A percentile compares a stretch with the other conserved stretches of the same genome.
phyloP scores from a whole-genome alignment of 2,888 invertebrate species.

The Yponomeuta malinellus region DNA sequence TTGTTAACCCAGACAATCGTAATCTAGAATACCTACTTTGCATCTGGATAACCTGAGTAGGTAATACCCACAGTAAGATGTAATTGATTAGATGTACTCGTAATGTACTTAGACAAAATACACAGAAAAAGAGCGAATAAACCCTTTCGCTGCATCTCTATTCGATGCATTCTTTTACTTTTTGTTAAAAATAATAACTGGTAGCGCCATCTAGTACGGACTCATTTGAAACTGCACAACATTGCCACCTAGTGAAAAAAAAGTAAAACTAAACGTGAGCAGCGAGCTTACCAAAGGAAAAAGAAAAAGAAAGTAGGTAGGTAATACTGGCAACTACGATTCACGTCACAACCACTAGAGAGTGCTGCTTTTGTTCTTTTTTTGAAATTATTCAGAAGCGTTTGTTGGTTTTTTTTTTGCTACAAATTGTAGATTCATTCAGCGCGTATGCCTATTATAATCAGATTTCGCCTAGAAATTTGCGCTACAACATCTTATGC shows the following conservation, averaged over 20 bases:
- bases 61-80: no score
- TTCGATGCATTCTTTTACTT: not conserved
- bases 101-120: not conserved
- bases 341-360: constrained; percentile 44
- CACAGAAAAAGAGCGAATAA: not conserved
- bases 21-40: no score
- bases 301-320: constrained; percentile 34
- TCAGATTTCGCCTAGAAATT: no score
- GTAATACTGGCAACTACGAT: constrained; percentile 21
- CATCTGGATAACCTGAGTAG: no score
- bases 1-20: no score
- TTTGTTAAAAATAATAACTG: constrained; percentile 15
- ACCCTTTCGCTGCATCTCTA: not conserved
- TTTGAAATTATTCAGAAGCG: constrained; percentile 19
- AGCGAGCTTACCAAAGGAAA: constrained; percentile 21
- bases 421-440: not conserved
- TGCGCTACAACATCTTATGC: no score
- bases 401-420: constrained; percentile 10
- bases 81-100: no score
- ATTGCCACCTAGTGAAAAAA: constrained; percentile 32
- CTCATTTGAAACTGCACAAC: not conserved
- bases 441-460: no score
- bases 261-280: not conserved
- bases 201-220: constrained; percentile 41
- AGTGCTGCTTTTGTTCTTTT: constrained; percentile 49